Conservation (phyloP, 2,888 invertebrate genomes). For the Latrodectus elegans region DNA sequence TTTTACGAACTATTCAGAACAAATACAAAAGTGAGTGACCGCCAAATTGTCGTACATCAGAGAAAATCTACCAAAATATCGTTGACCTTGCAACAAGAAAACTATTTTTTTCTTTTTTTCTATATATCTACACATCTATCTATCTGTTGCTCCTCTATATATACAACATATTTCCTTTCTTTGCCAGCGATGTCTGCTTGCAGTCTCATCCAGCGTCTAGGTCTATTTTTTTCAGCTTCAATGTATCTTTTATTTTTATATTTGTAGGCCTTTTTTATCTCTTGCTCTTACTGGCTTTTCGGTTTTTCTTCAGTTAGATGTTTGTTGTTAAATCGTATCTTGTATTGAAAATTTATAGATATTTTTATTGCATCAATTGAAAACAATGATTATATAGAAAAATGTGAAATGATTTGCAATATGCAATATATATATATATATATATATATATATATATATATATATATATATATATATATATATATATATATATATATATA, state of each 20-base stretch:
- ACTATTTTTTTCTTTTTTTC: slow-evolving; percentile 20
- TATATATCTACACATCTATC: slow-evolving; percentile 66
- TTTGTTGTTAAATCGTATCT: slow-evolving; percentile 50
- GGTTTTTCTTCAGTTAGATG: slow-evolving; percentile 36
- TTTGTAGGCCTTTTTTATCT: slow-evolving; percentile 49
- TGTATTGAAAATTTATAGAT: slow-evolving; percentile 38
- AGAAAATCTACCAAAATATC: slow-evolving; percentile 56
- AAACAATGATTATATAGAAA: not conserved
- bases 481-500: no score
- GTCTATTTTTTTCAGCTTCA: slow-evolving; percentile 55
- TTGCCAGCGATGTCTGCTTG: slow-evolving; percentile 44
- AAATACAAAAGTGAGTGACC: slow-evolving; percentile 61
- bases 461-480: no score
- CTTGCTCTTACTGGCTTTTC: slow-evolving; percentile 11
- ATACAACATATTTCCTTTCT: slow-evolving; percentile 68
- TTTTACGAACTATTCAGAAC: not conserved
- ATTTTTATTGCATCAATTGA: slow-evolving; percentile 20
- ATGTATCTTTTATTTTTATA: slow-evolving; percentile 67
- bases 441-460: no score
- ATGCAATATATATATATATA: no score
- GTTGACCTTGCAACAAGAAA: slow-evolving; percentile 62
- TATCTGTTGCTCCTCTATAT: slow-evolving; percentile 58
- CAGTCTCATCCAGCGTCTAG: slow-evolving; percentile 55
- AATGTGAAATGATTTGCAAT: no score
- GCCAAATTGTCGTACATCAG: slow-evolving; percentile 52